Base-by-base conservation (phyloP, 2,797 vertebrate species). In the Muscicapa comitata region DNA sequence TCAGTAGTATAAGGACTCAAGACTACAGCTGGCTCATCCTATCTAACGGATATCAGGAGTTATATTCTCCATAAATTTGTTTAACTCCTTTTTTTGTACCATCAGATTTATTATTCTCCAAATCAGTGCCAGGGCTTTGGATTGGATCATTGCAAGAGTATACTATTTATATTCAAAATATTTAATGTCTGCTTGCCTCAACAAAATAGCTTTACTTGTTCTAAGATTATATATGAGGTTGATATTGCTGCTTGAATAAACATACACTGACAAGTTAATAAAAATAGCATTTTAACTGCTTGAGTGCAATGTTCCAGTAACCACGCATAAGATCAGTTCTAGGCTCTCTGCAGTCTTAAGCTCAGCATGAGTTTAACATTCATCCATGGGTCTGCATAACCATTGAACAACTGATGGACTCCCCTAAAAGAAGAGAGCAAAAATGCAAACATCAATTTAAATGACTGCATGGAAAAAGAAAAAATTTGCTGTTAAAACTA, bases 91-190 rank as follows among this genome's bases (percentile, higher is more conserved):
- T 80, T 90, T 80, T 74, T 85, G 10, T 82, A n/a, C 61, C 9
- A n/a, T 76, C 40, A 76, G n/a, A 67, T 85, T 92, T 95, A 83
- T 77, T 93, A 47, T 80, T 87, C 35, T 87, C 58, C 51, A 57
- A 17, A 85, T 63, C 33, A 20, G 67, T 47, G 55, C 13, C 59
- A 54, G 35, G 51, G 9, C 15, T 89, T 86, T 8, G 2, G 50
- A 76, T 54, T 65, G 61, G 43, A 79, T 85, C 17, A 29, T 26
- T 90, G 50, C 31, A 55, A 62, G 38, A 73, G 4, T 45, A 71
- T 11, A 14, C 21, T 43, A 77, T 95, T 93, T 93, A 58, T 68
- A 68, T 40, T 91, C 31, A 92, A 94, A 93, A 93, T 77, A 93
- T 86, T 91, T 83, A n/a, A 75, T 51, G 38, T 58, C 78, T 95